phyloP scores from a whole-genome alignment of 2,113 vertebrate genomes.

The Podarcis raffonei region DNA sequence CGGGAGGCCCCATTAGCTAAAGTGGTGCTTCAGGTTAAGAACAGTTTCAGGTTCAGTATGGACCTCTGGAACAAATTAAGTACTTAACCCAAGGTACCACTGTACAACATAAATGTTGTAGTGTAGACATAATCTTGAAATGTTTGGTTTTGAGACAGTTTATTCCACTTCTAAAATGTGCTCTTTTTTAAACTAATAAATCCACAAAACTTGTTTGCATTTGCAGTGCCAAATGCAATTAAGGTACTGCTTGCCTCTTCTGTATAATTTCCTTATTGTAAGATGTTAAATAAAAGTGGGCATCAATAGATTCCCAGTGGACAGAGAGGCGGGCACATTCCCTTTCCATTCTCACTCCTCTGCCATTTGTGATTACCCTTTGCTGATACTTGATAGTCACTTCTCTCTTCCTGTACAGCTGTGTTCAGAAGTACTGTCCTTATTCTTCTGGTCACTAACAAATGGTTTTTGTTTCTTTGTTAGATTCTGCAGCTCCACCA shows the following conservation, averaged over 20 bases:
- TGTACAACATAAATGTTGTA: neutral
- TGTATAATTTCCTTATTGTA: neutral
- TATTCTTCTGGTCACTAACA: slow-evolving; percentile 32
- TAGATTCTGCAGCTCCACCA: neutral
- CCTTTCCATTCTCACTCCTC: neutral
- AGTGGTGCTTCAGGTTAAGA: no score
- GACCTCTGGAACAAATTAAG: no score
- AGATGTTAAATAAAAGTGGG: neutral
- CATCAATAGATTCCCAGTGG: neutral
- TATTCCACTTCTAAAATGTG: neutral
- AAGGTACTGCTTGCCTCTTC: neutral
- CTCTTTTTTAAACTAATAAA: neutral
- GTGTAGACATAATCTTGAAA: no score
- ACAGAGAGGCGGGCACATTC: neutral
- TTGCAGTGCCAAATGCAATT: slow-evolving; percentile 12
- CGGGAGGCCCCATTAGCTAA: no score
- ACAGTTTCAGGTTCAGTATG: no score
- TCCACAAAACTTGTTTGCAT: neutral
- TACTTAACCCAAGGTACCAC: no score
- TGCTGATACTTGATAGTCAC: neutral
- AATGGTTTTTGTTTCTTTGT: slow-evolving; percentile 27
- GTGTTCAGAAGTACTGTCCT: slow-evolving; percentile 11
- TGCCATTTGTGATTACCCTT: slow-evolving; percentile 10
- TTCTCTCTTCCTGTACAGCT: neutral
- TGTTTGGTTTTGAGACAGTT: neutral